A percentile compares a stretch with the other conserved stretches of the same genome.
phyloP scores from a whole-genome alignment of 2,797 vertebrate genomes.

The Centropyge bicolor region DNA sequence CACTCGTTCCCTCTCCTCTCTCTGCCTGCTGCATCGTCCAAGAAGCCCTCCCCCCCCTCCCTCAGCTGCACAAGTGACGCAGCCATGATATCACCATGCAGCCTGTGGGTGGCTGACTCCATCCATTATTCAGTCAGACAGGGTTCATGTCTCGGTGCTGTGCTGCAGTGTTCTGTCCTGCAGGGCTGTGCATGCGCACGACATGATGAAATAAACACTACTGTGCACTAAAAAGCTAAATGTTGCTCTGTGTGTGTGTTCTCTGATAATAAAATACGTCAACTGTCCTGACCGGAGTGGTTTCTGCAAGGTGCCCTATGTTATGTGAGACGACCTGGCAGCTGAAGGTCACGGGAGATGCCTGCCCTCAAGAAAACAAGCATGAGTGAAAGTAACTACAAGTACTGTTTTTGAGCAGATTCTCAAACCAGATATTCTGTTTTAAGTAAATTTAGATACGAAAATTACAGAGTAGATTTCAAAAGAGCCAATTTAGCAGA shows the following conservation, averaged over 20 bases:
- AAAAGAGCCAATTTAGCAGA: not conserved
- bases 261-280: not conserved
- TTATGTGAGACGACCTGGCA: constrained; percentile 31
- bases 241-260: not conserved
- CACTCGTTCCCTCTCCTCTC: constrained; percentile 18
- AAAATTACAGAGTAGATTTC: not conserved
- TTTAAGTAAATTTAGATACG: not conserved
- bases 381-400: not conserved
- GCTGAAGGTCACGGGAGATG: constrained; percentile 44
- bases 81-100: constrained; percentile 70
- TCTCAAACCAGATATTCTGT: not conserved
- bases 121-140: constrained; percentile 76
- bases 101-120: constrained; percentile 51
- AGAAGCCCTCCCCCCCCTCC: constrained; percentile 25
- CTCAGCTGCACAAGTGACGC: constrained; percentile 76
- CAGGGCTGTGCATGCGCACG: not conserved
- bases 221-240: not conserved
- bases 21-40: constrained; percentile 50
- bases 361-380: constrained; percentile 18
- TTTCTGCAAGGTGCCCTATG: constrained; percentile 20
- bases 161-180: constrained; percentile 10
- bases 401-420: not conserved
- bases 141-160: constrained; percentile 6
- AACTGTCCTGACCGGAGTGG: not conserved
- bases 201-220: not conserved